phyloP scores from a whole-genome alignment of 2,113 vertebrate genomes.

The Paracanthobrama guichenoti region DNA sequence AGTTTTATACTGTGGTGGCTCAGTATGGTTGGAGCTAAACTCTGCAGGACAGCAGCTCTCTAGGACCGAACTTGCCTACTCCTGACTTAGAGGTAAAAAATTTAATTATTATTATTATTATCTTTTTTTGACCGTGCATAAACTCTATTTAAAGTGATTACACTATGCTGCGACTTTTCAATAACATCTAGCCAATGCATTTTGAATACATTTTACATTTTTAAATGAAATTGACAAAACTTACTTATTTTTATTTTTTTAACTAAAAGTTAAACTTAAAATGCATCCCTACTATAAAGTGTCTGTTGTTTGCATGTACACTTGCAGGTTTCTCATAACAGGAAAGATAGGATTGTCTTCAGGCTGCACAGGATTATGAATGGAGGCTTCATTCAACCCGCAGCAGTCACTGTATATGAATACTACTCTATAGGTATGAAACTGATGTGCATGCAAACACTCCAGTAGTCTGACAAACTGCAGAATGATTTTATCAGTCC shows the following conservation, averaged over 20 bases:
- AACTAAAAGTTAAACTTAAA: background rate
- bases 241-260: background rate
- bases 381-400: conserved; percentile 79
- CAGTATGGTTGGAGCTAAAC: no score
- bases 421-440: conserved; percentile 70
- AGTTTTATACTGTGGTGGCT: no score
- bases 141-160: no score
- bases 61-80: no score
- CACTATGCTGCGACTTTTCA: no score
- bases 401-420: conserved; percentile 79
- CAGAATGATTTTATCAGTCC: background rate
- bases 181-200: no score
- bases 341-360: conserved; percentile 69
- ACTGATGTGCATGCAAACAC: background rate
- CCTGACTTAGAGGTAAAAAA: no score
- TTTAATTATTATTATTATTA: no score
- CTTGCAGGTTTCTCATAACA: conserved; percentile 66
- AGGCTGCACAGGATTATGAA: conserved; percentile 72
- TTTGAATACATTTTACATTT: no score
- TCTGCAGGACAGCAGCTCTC: no score
- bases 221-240: no score
- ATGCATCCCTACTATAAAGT: background rate
- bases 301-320: background rate
- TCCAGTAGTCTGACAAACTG: background rate
- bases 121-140: no score